Base-by-base conservation (phyloP, 1,140 invertebrate species). In the Lysiphlebus fabarum region DNA sequence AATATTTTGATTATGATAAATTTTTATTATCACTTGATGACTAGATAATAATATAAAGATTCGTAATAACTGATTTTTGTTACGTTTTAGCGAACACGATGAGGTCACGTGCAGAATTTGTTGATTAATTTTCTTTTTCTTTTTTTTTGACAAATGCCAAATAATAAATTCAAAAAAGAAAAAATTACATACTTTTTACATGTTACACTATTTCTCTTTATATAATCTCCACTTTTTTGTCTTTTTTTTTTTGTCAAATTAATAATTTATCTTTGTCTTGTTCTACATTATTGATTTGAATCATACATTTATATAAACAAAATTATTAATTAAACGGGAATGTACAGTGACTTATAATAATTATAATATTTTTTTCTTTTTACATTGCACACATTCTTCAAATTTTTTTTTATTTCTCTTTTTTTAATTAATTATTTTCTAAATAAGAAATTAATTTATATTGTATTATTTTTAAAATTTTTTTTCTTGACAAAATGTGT, bases 1-100 rank as follows among this genome's bases (percentile, higher is more conserved):
- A 51, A 6, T 12, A 45, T 11, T 51, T 71, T 69, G 69, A 71
- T 76, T 76, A 75, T 71, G 70, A 75, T 73, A 72, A 76, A 73
- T 72, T 72, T 75, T 75, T 76, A 75, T 76, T 76, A 76, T 75
- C 73, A 74, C 71, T 73, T 69, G 68, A 71, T 76, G 73, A 75
- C 73, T 76, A 76, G 73, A 76, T 75, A 75, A 73, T 73, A 72
- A 74, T 76, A 76, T 74, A 73, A 74, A 76, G 73, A 76, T 76
- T 56, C 70, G 68, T 72, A 74, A 70, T 74, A 73, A 75, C 68
- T 72, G 66, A 68, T 75, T 67, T 67, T 59, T 59, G 63, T 68
- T 64, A 68, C 70, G 17, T 26, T 26, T 57, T 67, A 67, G 66
- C 61, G 66, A 70, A 68, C 56, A 63, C 63, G 53, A 62, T 48